Evolutionary conservation across 2,113 vertebrate species (phyloP).

Genomic region (Vanacampus margaritifer): DNA sequence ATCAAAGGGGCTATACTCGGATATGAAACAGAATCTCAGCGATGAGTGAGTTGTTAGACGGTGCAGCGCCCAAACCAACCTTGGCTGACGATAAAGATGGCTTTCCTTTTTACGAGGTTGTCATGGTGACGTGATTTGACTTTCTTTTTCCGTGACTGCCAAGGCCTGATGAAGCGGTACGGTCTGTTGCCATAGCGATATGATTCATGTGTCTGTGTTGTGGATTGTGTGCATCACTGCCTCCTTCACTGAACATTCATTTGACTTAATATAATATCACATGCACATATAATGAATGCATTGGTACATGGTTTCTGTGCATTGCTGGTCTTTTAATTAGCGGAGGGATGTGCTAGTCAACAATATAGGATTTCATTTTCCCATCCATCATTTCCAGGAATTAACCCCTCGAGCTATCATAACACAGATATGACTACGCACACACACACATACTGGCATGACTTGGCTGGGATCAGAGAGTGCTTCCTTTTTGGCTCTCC

Average conservation of each 20-base stretch:
- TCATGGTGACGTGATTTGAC: constrained; percentile 44
- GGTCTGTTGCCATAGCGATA: constrained; percentile 59
- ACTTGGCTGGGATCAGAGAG: constrained; percentile 61
- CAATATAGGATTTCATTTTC: constrained; percentile 38
- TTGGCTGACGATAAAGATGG: constrained; percentile 17
- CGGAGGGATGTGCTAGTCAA: constrained; percentile 1
- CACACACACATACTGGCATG: constrained; percentile 24
- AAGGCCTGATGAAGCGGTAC: constrained; percentile 36
- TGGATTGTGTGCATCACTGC: constrained; percentile 17
- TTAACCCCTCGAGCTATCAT: constrained; percentile 43
- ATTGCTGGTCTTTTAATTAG: constrained; percentile 1
- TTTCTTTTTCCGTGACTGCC: constrained; percentile 30
- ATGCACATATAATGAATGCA: too few species aligned
- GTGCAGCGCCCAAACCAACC: constrained; percentile 18
- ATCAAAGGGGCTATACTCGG: not conserved
- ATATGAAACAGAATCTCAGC: not conserved
- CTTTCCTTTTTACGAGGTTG: constrained; percentile 40
- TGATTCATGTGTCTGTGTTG: constrained; percentile 17
- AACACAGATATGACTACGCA: constrained; percentile 52
- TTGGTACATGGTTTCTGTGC: constrained; percentile 1
- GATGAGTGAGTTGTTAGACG: not conserved
- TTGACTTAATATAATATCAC: not conserved
- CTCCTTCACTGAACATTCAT: constrained; percentile 16
- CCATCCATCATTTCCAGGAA: constrained; percentile 59
- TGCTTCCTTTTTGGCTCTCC: constrained; percentile 62